A percentile compares a stretch with the other conserved stretches of the same genome.
Conservation (phyloP, 2,113 vertebrate genomes). For the human (Homo sapiens) region GRCh38 chr18:43493501-43494000, state of each 20-base stretch:
- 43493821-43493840: constrained; percentile 29
- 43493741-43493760: constrained; percentile 55
- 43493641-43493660: constrained; percentile 58
- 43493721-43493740: constrained; percentile 54
- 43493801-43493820: constrained; percentile 18
- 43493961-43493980: not conserved
- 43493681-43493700: constrained; percentile 63
- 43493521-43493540: not conserved
- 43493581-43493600: constrained; percentile 30
- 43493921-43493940: not conserved
- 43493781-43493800: constrained; percentile 48
- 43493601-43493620: constrained; percentile 15
- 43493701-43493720: constrained; percentile 68
- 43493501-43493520: not conserved
- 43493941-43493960: not conserved
- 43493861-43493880: not conserved
- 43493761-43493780: constrained; percentile 44
- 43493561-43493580: not conserved
- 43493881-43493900: not conserved
- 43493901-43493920: not conserved
- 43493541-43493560: not conserved
- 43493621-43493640: constrained; percentile 67
- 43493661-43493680: constrained; percentile 62
- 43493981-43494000: not conserved
- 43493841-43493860: constrained; percentile 3